A percentile compares a stretch with the other conserved stretches of the same genome.
These are phyloP conservation scores for Drosophila hamatofila DNA, from an alignment of 2,888 invertebrate species.

Conservation along the genomic window DNA sequence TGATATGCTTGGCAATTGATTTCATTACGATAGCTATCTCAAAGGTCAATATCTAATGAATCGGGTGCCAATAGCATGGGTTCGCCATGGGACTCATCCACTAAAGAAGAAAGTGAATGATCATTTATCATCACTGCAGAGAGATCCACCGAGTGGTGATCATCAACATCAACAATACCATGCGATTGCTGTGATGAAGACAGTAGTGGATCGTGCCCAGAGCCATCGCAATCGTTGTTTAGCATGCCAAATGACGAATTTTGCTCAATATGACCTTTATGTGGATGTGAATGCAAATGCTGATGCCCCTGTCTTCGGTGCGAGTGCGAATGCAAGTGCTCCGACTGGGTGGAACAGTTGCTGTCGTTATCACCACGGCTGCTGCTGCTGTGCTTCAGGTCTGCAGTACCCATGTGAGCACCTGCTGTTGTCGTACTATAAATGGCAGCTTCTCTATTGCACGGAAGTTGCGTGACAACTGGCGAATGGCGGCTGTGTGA, in stretches of 20 bases:
- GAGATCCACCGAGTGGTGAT: slow-evolving; percentile 79
- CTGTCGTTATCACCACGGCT: neutral
- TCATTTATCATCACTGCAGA: slow-evolving; percentile 84
- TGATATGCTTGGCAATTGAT: neutral
- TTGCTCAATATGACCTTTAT: slow-evolving; percentile 14
- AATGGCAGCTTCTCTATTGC: slow-evolving; percentile 19
- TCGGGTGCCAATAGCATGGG: slow-evolving; percentile 86
- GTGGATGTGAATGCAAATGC: slow-evolving; percentile 10
- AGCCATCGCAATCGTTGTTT: slow-evolving; percentile 47
- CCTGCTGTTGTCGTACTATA: slow-evolving; percentile 30
- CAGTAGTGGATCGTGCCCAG: slow-evolving; percentile 82
- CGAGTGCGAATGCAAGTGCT: slow-evolving; percentile 14
- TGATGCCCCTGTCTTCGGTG: slow-evolving; percentile 31
- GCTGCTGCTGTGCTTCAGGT: neutral
- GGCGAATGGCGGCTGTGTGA: slow-evolving; percentile 68
- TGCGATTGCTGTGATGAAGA: slow-evolving; percentile 79
- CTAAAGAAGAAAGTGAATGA: slow-evolving; percentile 85
- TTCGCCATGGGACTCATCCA: slow-evolving; percentile 78
- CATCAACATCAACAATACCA: slow-evolving; percentile 42
- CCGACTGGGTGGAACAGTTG: slow-evolving; percentile 1
- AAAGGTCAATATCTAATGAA: slow-evolving; percentile 85
- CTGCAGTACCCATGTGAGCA: neutral
- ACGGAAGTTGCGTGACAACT: slow-evolving; percentile 38
- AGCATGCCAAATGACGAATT: slow-evolving; percentile 45
- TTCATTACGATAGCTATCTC: slow-evolving; percentile 15